Evolutionary conservation across 2,113 vertebrate species (phyloP), one percentile per base, ranked within the genome.

Genomic region (Protobothrops flavoviridis): DNA sequence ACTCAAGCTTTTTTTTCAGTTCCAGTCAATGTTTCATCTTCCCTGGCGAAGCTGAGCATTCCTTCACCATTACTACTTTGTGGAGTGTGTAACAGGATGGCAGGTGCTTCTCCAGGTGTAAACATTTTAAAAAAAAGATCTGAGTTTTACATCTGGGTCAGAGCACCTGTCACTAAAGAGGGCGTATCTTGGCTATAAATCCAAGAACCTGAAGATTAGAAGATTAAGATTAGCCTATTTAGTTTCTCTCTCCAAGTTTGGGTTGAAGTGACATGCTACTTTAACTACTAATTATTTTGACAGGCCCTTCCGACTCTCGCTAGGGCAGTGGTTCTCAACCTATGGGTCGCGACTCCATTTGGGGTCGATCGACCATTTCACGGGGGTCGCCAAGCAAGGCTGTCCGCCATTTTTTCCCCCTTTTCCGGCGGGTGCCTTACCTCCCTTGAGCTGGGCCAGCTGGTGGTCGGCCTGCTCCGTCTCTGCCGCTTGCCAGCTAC

Each of bases 101-200:
- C 52, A 92, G 90, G 43, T 52, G 50, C 8, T 91, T 91, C 61
- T 43, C 26, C n/a, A 13, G 20, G 4, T 57, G 50, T 24, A 45
- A 81, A 92, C 64, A 9, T 69, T 89, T 0, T 3, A 50, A 29
- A 74, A 50, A 33, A 39, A 50, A 8, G n/a, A n/a, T 92, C 29
- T 88, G 29, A 85, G 85, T 88, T 88, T 88, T 43, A 92, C 59
- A 43, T 53, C 3, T 0, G 6, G 5, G 33, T 43, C 33, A 20
- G 5, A 2, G 69, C 0, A 1, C 2, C 20, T 48, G 15, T 0
- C 0, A 0, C 3, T 57, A 21, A 45, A 91, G 55, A 85, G 20
- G 11, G 56, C 1, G 0, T 15, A 74, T 45, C 52, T 48, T 26
- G 45, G 88, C 91, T 61, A 24, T 45, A 43, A 2, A 93, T 56